Base-by-base conservation (phyloP, 2,797 vertebrate genomes). In the Mormyrops boulengeri region DNA sequence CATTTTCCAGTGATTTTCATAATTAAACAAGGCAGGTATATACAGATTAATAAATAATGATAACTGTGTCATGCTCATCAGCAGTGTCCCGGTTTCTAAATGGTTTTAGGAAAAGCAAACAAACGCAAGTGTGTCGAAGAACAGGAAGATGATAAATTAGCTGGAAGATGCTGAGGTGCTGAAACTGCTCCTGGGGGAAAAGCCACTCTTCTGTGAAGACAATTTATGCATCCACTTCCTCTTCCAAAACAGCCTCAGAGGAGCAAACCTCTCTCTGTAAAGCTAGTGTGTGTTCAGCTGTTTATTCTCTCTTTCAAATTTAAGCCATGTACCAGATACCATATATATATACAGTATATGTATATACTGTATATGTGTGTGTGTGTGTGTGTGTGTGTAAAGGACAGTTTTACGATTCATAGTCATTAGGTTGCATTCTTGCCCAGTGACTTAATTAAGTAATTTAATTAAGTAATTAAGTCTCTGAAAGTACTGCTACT, bases 121-220 rank as follows among this genome's bases (percentile, higher is more conserved):
- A 84, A 96, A 93, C 91, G 91, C 94, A 93, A 97, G 92, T 88
- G 90, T 96, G 91, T 94, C 93, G 38, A 93, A 91, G 91, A 94
- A 96, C 91, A 92, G 91, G 89, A 96, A 96, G 90, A 94, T 92
- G 0, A 66, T 92, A 9, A 92, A 95, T 0, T 90, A 96, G 11
- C 90, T 94, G 89, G 95, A 95, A 0, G 95, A 96, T 0, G 94
- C 95, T 0, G 93, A 96, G 90, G 94, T 97, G 88, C 86, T 93
- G 94, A 88, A 95, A 95, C 84, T 90, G 91, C 0, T 92, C 92
- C 87, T 94, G 19, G 92, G 47, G 90, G 91, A 6, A 96, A 92
- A 92, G 93, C 19, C 94, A 96, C 84, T 69, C 93, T 88, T 95
- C 95, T 0, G 93, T 94, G 88, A 94, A 96, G 91, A 93, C 95